Conservation (phyloP, 35 echinoderm and acorn worm species). For the Amphiura filiformis region DNA sequence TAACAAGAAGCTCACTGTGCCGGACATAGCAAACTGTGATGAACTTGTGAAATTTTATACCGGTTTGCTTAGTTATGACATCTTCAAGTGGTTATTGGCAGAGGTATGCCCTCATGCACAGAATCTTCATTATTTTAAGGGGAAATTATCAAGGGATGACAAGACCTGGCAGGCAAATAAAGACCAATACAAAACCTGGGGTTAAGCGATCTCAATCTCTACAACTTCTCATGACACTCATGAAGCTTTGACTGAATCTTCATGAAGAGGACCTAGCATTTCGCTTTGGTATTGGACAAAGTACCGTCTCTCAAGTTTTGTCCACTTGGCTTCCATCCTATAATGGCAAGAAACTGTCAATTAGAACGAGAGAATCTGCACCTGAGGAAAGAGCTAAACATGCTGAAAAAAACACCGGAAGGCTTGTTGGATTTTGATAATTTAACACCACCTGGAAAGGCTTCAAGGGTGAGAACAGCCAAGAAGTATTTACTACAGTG, state of each 20-base stretch:
- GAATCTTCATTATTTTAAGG: slow-evolving; percentile 14
- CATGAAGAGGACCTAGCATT: slow-evolving; percentile 51
- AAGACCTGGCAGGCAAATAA: slow-evolving; percentile 2
- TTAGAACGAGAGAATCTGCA: no score
- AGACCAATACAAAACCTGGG: neutral
- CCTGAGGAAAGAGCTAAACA: no score
- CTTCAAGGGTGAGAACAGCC: no score
- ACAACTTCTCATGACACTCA: slow-evolving; percentile 39
- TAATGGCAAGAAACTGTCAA: no score
- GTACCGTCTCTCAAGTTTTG: slow-evolving; percentile 62
- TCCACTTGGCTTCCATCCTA: slow-evolving; percentile 82
- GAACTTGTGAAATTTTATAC: neutral
- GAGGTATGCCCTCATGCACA: neutral
- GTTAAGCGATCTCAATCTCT: slow-evolving; percentile 14
- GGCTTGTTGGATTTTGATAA: no score
- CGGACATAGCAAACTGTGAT: slow-evolving; percentile 8
- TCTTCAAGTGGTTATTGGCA: slow-evolving; percentile 16
- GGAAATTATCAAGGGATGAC: neutral
- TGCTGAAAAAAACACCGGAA: no score
- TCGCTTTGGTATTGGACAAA: slow-evolving; percentile 51
- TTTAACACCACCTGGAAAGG: no score
- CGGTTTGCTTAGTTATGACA: neutral
- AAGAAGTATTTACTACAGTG: no score
- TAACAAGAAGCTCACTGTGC: slow-evolving; percentile 10
- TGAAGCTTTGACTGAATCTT: slow-evolving; percentile 70